Conservation (phyloP, 2,113 vertebrate genomes). For the Ochotona curzoniae region DNA sequence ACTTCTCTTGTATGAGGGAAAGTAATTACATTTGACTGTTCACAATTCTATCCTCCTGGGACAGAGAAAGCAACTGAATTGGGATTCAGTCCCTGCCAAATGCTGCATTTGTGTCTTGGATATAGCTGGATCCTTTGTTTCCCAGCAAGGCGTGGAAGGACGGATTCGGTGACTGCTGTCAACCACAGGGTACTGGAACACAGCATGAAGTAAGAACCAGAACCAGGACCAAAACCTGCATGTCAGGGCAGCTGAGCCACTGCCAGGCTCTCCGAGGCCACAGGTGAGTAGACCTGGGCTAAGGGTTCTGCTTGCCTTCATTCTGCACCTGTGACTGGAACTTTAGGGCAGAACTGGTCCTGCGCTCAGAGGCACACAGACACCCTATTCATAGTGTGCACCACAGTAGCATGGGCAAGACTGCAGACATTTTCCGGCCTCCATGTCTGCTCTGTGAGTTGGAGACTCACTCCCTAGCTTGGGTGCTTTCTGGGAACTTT, state of each 20-base stretch:
- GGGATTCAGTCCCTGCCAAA: neutral
- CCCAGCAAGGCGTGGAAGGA: neutral
- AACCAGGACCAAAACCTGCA: neutral
- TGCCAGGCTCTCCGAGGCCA: neutral
- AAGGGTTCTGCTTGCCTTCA: neutral
- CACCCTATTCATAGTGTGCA: neutral
- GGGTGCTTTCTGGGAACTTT: neutral
- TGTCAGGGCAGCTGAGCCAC: neutral
- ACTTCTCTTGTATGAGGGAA: neutral
- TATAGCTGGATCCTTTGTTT: neutral
- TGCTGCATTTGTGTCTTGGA: neutral
- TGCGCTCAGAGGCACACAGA: neutral
- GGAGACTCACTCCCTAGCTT: neutral
- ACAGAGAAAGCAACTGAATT: neutral
- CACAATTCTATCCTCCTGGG: neutral
- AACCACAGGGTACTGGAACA: neutral
- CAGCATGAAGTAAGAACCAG: neutral
- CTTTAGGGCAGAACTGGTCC: neutral
- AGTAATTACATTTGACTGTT: neutral
- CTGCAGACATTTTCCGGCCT: rapidly evolving
- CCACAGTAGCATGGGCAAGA: neutral
- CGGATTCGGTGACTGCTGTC: neutral
- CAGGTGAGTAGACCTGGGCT: no score
- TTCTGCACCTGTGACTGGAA: slow-evolving; percentile 29
- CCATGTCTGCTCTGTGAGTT: neutral